Percentiles rank a stretch among this genome's conserved stretches.
These are phyloP conservation scores for Iguana delicatissima DNA, from an alignment of 2,797 vertebrate species.

Conservation along the genomic window DNA sequence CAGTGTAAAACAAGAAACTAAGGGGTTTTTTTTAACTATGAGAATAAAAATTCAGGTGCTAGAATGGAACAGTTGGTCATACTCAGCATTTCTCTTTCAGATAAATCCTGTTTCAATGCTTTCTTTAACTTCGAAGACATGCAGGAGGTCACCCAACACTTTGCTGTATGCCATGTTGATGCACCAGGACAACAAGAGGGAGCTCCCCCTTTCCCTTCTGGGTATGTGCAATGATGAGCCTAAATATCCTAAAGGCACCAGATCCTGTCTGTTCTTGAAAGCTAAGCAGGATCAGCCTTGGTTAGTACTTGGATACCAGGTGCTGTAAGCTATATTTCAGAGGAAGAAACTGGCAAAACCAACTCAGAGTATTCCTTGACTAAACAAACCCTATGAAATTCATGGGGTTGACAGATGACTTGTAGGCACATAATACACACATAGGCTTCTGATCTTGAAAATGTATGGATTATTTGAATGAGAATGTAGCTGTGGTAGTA, in stretches of 20 bases:
- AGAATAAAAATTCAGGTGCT: background rate
- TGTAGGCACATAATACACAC: no score
- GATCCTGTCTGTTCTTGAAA: no score
- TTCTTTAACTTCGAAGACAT: constrained; percentile 98
- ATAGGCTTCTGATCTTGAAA: background rate
- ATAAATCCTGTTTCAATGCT: constrained; percentile 96
- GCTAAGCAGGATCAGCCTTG: no score
- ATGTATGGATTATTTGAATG: no score
- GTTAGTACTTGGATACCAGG: no score
- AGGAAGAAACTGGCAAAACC: no score
- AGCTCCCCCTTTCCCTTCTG: constrained; percentile 89
- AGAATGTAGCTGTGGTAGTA: no score
- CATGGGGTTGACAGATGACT: no score
- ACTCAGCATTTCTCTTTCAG: constrained; percentile 75
- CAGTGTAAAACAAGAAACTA: background rate
- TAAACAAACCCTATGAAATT: no score
- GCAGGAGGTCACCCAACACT: constrained; percentile 96
- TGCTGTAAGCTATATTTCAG: no score
- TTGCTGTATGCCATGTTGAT: constrained; percentile 93
- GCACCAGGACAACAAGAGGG: constrained; percentile 95
- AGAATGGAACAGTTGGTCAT: constrained; percentile 29
- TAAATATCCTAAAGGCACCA: no score
- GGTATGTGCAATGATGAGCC: constrained; percentile 79
- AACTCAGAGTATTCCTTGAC: no score
- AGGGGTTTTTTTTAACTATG: background rate